Percentiles rank a stretch among this genome's conserved stretches.
Conservation (phyloP, 2,113 vertebrate genomes). For the Hyperoodon ampullatus region DNA sequence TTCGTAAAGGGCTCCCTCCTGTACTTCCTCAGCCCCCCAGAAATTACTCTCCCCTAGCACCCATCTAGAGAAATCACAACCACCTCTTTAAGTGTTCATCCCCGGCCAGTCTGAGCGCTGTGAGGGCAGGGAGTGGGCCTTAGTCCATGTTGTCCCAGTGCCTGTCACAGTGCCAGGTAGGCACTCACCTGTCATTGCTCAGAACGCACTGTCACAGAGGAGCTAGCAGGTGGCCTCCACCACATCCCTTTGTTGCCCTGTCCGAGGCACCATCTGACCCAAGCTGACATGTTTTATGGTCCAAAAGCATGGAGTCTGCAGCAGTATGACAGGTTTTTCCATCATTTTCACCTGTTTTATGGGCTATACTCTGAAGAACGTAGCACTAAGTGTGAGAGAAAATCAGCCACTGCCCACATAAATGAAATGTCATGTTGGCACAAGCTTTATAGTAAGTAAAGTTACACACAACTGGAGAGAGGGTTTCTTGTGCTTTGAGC, state of each 20-base stretch:
- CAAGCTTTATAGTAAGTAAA: neutral
- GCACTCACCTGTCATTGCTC: neutral
- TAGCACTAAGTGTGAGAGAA: neutral
- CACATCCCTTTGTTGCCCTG: neutral
- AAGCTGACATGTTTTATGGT: neutral
- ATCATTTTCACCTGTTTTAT: neutral
- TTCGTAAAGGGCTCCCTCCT: neutral
- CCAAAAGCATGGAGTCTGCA: neutral
- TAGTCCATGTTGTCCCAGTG: neutral
- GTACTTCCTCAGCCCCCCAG: neutral
- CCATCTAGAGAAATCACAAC: neutral
- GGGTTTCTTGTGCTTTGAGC: neutral
- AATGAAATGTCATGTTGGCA: neutral
- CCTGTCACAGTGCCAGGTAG: neutral
- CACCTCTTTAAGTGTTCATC: neutral
- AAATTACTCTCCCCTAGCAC: neutral
- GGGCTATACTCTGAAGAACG: neutral
- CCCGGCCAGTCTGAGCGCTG: neutral
- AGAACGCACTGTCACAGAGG: neutral
- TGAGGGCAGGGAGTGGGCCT: neutral
- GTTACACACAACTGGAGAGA: neutral
- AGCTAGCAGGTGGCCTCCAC: neutral
- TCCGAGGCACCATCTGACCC: fast-evolving
- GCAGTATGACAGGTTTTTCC: neutral
- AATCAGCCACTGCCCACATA: neutral